Base-by-base conservation (phyloP, 2,888 invertebrate genomes). In the Luffia ferchaultella region DNA sequence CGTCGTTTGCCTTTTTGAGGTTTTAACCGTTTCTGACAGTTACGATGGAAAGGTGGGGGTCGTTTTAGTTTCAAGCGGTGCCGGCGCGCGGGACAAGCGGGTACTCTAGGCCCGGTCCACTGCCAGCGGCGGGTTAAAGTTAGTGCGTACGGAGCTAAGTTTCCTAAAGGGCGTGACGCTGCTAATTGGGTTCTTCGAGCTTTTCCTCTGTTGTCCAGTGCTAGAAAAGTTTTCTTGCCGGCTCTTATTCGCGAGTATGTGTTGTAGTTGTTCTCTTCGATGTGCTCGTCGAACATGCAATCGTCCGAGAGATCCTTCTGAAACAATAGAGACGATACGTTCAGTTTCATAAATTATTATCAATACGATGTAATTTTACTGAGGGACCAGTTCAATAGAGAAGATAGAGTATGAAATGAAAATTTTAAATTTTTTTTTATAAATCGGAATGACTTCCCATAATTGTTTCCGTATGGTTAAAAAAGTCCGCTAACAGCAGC, bases 201-300 rank as follows among this genome's bases (percentile, higher is more conserved):
- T 63, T 88, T 87, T 19, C 93, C 93, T 56, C 86, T 80, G 58
- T 89, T 88, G 76, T 92, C 91, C 58, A 94, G 79, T 56, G 93
- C 94, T 73, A 94, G 83, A 82, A 91, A 94, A 48, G 91, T 91
- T 63, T 89, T 88, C 69, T 85, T 84, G 62, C 88, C 86, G 57
- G 76, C 85, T 57, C 79, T 73, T 76, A 90, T 88, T 71, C 90
- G 89, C 64, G 93, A 91, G 82, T 94, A 95, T 52, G 92, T 92
- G 75, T 93, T 94, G 85, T 93, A 94, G 73, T 92, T 89, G 76
- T 93, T 90, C 74, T 90, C 89, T 75, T 91, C 93, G 76, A 93
- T 89, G 70, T 89, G 90, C 84, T 94, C 94, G 80, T 93, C 92
- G 87, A 94, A 93, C 72, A 93, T 88, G 85, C 94, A 95, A 67